Base-by-base conservation (phyloP, 2,113 vertebrate species). In the Callaeas wilsoni region DNA sequence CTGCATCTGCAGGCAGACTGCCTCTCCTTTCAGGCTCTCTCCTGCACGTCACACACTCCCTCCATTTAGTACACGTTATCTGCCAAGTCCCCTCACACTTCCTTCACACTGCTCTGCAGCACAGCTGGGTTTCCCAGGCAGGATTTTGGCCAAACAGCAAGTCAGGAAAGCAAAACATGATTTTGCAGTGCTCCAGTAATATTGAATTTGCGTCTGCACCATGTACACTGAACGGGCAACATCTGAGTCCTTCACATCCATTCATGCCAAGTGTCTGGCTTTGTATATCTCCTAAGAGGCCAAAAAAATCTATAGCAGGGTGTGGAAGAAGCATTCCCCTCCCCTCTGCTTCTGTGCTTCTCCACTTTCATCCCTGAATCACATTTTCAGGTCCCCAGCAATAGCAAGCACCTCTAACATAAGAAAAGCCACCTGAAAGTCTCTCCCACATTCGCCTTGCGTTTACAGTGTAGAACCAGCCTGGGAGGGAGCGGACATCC, bases 31-130 rank as follows among this genome's bases (percentile, higher is more conserved):
- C 47, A 32, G 47, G 50, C 16, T 52, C 18, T 35, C 50, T 50
- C 49, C 32, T 39, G 39, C n/a, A 9, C 1, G 2, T 57, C 63
- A 41, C 62, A 23, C 55, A 1, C 30, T 39, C 15, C 10, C 44
- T 50, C 27, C 17, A 1, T 22, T 60, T 23, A 32, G 68, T 37
- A 7, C 8, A 27, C 0, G 0, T 22, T 52, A 39, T 27, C 50
- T 71, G 46, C 42, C 67, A 23, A 17, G 16, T 21, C 56, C 56
- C 53, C 35, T 19, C 32, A 16, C 2, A 0, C 49, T 77, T 5
- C 57, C 49, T 41, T 39, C 59, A 21, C 59, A 30, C 23, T 0
- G 2, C 69, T 55, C 87, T 75, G 81, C 32, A 8, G 71, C 37
- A 70, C 80, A 4, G 2, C 67, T 18, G 53, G 35, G 6, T n/a